A percentile compares a stretch with the other conserved stretches of the same genome.
phyloP scores from a whole-genome alignment of 2,113 vertebrate genomes.

The Lophura nycthemera region DNA sequence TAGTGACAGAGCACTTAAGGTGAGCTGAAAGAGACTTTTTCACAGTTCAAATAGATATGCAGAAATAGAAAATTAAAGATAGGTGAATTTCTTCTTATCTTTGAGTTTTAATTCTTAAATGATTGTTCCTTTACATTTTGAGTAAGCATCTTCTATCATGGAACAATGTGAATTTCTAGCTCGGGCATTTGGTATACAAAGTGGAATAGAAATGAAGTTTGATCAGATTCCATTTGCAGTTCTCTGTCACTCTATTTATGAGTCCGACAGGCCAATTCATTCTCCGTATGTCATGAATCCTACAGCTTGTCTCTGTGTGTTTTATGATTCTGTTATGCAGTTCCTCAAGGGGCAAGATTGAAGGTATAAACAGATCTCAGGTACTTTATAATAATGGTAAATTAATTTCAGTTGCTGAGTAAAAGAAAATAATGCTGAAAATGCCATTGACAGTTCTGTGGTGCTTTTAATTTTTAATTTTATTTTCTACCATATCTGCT shows the following conservation, averaged over 20 bases:
- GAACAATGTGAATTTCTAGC: not conserved
- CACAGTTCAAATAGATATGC: not conserved
- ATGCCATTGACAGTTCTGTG: accelerated
- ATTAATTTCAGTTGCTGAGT: not conserved
- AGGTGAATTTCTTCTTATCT: not conserved
- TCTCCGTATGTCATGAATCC: not conserved
- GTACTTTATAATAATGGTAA: not conserved
- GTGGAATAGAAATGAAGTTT: not conserved
- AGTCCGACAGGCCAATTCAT: not conserved
- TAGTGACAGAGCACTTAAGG: not conserved
- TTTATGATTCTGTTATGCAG: not conserved
- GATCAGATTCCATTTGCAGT: not conserved
- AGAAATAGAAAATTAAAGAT: accelerated
- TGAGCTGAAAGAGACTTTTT: not conserved
- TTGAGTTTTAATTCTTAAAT: not conserved
- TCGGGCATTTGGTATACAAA: not conserved
- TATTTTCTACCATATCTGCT: not conserved
- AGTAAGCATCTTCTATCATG: not conserved
- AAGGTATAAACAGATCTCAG: not conserved
- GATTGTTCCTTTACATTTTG: not conserved
- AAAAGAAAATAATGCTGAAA: not conserved
- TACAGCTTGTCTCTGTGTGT: not conserved
- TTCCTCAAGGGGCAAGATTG: not conserved
- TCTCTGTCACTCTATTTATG: not conserved
- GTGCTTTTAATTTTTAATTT: accelerated